These are phyloP conservation scores for Geococcyx californianus DNA, from an alignment of 2,113 vertebrate genomes.

Conservation along the genomic window DNA sequence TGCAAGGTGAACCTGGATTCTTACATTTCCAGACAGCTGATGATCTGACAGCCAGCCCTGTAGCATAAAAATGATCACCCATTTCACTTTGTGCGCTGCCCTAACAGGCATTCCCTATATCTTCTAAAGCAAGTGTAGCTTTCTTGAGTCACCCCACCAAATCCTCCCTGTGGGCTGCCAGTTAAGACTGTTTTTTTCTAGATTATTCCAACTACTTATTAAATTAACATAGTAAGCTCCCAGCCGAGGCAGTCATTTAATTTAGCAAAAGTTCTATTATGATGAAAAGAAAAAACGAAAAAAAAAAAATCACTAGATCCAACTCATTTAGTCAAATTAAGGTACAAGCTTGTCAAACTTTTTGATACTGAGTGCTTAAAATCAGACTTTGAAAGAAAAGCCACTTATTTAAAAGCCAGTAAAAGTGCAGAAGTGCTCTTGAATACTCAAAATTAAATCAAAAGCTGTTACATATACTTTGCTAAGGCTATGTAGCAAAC, in stretches of 20 bases:
- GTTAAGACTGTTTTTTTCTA: conserved; percentile 13
- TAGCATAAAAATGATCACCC: background rate
- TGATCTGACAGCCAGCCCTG: background rate
- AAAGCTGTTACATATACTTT: background rate
- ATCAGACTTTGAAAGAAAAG: background rate
- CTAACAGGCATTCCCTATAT: background rate
- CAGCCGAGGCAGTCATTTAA: background rate
- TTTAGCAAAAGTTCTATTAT: conserved; percentile 1
- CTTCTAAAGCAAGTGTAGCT: background rate
- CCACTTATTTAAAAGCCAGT: background rate
- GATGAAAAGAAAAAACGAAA: background rate
- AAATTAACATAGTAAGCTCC: background rate
- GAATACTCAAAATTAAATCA: background rate
- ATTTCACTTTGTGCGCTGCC: background rate
- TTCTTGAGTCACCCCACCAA: background rate
- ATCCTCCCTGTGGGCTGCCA: background rate
- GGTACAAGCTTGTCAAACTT: conserved; percentile 2
- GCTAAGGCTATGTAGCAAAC: background rate
- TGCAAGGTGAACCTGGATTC: background rate
- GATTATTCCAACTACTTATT: conserved; percentile 16
- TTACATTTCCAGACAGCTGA: background rate
- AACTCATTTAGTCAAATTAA: conserved; percentile 35
- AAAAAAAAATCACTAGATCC: background rate
- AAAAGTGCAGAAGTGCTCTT: background rate
- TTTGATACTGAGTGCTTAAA: background rate